A percentile compares a stretch with the other conserved stretches of the same genome.
These are phyloP conservation scores for Scomberomorus guttatus DNA, from an alignment of 2,797 vertebrate species.

Conservation along the genomic window DNA sequence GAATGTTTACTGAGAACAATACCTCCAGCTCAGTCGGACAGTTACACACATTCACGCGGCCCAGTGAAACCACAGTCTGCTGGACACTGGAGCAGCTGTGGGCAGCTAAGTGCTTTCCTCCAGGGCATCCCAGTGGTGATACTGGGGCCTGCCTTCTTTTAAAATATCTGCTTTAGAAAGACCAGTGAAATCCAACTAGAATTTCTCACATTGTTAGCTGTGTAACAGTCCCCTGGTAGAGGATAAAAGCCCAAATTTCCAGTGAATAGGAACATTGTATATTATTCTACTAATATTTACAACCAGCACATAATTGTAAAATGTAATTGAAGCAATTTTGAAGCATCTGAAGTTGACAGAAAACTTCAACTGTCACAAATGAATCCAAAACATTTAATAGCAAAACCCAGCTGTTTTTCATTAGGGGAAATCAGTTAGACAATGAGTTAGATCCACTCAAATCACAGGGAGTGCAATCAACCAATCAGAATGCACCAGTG, in stretches of 20 bases:
- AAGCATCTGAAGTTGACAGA: background rate
- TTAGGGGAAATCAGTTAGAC: background rate
- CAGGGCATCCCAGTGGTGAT: background rate
- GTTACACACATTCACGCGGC: background rate
- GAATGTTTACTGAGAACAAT: no score
- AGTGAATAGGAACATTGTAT: background rate
- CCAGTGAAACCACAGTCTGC: background rate
- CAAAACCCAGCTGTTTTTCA: background rate
- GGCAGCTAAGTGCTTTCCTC: background rate
- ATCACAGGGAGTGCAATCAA: constrained; percentile 1
- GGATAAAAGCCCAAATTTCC: background rate
- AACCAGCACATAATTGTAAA: background rate
- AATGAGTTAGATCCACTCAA: background rate
- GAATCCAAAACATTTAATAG: background rate
- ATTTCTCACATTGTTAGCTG: background rate
- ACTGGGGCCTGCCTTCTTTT: background rate
- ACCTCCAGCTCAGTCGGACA: no score
- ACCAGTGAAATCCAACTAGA: no score
- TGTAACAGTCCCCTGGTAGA: background rate
- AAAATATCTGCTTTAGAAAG: no score
- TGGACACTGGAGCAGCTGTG: background rate
- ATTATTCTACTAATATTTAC: constrained; percentile 1
- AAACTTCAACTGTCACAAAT: background rate
- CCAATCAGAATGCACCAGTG: background rate
- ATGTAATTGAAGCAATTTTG: background rate